phyloP scores from a whole-genome alignment of 2,888 invertebrate genomes.

The Drosophila yooni region DNA sequence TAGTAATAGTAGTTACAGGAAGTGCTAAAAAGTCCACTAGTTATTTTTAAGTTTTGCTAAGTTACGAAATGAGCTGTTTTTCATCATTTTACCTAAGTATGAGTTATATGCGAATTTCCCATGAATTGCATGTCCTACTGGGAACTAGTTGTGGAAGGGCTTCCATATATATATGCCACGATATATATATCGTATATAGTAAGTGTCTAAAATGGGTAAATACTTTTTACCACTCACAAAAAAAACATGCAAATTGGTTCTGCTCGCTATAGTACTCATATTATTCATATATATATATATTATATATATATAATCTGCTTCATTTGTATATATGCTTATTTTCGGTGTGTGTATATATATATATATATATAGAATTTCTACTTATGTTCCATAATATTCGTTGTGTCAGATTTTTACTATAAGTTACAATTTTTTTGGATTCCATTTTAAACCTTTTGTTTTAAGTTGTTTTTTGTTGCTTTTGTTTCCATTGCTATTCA shows the following conservation, averaged over 20 bases:
- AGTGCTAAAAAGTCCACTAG: constrained; percentile 76
- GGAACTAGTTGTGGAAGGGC: background rate
- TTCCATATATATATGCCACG: constrained; percentile 1
- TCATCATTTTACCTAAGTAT: constrained; percentile 18
- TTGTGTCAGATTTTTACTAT: constrained; percentile 85
- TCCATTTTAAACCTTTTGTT: constrained; percentile 73
- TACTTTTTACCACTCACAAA: constrained; percentile 44
- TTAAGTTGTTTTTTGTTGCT: constrained; percentile 34
- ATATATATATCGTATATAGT: constrained; percentile 9
- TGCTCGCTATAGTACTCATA: constrained; percentile 69
- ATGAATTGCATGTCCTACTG: constrained; percentile 5
- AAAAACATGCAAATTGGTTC: constrained; percentile 81
- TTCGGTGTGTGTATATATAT: constrained; percentile 73
- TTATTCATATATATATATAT: constrained; percentile 62
- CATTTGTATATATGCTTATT: constrained; percentile 76
- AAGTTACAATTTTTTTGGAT: constrained; percentile 77
- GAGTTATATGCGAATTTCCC: constrained; percentile 9
- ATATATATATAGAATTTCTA: constrained; percentile 84
- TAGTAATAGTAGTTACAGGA: constrained; percentile 57
- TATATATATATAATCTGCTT: constrained; percentile 42
- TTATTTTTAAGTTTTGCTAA: constrained; percentile 70
- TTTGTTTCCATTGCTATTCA: constrained; percentile 30
- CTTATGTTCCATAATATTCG: constrained; percentile 86
- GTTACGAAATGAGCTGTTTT: constrained; percentile 71
- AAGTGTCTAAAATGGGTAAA: constrained; percentile 33